phyloP scores from a whole-genome alignment of 2,888 invertebrate species.

The Euplexia lucipara region DNA sequence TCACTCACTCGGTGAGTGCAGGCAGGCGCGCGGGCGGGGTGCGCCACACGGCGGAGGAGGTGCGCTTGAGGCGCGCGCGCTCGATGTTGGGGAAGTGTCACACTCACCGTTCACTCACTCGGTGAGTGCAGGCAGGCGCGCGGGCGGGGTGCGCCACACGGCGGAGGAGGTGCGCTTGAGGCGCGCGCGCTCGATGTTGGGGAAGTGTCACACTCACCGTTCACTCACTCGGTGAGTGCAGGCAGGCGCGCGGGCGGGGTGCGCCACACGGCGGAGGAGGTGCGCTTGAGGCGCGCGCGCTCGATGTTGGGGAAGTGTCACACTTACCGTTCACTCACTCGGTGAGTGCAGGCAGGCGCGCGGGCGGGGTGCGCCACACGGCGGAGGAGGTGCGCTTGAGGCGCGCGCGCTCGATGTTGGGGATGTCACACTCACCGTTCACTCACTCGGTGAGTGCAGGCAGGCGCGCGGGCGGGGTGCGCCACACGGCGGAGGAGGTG shows the following conservation, averaged over 20 bases:
- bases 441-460: conserved; percentile 82
- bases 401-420: no score
- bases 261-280: conserved; percentile 94
- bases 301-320: conserved; percentile 67
- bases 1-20: conserved; percentile 68
- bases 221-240: conserved; percentile 81
- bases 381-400: conserved; percentile 57
- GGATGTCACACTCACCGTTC: no score
- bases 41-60: conserved; percentile 62
- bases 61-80: no score
- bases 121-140: conserved; percentile 71
- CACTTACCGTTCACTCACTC: conserved; percentile 61
- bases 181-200: no score
- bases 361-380: not conserved
- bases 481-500: conserved; percentile 8
- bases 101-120: no score
- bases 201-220: no score
- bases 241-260: conserved; percentile 92
- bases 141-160: conserved; percentile 1
- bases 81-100: no score
- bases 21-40: not conserved
- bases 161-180: conserved; percentile 8
- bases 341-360: conserved; percentile 31
- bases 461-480: not conserved
- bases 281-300: conserved; percentile 91